Evolutionary conservation across 2,888 invertebrate species (phyloP).

Genomic region (Xanthia icteritia): DNA sequence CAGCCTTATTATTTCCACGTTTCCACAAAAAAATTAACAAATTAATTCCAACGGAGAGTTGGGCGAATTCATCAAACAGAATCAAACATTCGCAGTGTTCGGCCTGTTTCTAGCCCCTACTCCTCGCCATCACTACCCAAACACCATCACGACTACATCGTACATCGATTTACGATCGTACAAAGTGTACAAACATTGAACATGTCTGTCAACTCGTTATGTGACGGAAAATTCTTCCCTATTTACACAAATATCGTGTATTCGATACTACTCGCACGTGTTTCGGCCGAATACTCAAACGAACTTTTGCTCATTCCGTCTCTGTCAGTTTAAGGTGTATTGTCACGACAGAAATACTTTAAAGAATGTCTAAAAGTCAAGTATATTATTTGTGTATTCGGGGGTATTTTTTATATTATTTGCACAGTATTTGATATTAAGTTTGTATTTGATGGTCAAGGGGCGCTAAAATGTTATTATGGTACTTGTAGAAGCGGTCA

Average conservation of each 20-base stretch:
- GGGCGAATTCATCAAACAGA: not conserved
- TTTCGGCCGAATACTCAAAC: not conserved
- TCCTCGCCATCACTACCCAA: conserved; percentile 9
- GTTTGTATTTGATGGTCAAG: conserved; percentile 34
- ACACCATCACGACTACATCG: conserved; percentile 22
- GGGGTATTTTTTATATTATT: conserved; percentile 9
- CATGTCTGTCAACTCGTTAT: conserved; percentile 26
- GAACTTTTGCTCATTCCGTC: not conserved
- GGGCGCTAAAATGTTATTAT: conserved; percentile 11
- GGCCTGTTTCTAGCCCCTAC: not conserved
- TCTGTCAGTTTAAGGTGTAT: not conserved
- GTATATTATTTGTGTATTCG: not conserved
- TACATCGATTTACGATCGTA: conserved; percentile 63
- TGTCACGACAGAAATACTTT: conserved; percentile 1
- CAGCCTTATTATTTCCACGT: not conserved
- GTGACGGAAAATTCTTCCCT: conserved; percentile 27
- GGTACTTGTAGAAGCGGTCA: conserved; percentile 32
- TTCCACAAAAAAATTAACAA: too few relatives aligned
- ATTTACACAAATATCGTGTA: conserved; percentile 28
- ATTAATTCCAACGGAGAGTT: not conserved
- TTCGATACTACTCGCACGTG: conserved; percentile 20
- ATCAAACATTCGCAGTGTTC: conserved; percentile 3
- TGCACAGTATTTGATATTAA: conserved; percentile 18
- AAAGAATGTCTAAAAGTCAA: conserved; percentile 22
- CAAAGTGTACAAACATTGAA: conserved; percentile 59